Conservation (phyloP, 2,797 vertebrate species). For the Danio albolineatus region DNA sequence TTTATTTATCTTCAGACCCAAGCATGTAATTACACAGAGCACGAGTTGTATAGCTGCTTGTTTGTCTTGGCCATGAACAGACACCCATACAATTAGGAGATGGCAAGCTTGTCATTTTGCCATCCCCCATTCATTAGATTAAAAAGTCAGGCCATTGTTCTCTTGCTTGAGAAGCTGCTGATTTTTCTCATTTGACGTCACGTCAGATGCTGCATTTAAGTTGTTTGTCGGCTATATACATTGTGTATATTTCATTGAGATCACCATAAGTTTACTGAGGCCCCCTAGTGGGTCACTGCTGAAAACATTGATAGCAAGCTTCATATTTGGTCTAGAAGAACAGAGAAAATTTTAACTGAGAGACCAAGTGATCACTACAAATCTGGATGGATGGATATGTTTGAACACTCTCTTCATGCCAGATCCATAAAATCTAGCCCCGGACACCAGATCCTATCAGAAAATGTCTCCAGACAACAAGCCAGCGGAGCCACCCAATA, state of each 20-base stretch:
- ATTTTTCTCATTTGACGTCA: background rate
- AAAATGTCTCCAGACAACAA: too few relatives aligned
- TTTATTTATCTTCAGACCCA: background rate
- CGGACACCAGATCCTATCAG: too few relatives aligned
- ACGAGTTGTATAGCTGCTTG: background rate
- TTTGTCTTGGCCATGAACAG: constrained; percentile 7
- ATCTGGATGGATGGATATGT: too few relatives aligned
- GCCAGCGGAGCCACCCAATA: too few relatives aligned
- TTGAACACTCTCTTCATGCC: too few relatives aligned
- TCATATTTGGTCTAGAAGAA: background rate
- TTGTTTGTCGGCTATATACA: background rate
- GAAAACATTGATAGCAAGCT: background rate
- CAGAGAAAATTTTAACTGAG: too few relatives aligned
- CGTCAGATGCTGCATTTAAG: background rate
- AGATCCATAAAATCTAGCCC: too few relatives aligned
- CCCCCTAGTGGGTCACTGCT: constrained; percentile 6
- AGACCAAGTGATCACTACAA: too few relatives aligned
- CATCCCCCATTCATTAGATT: constrained; percentile 12
- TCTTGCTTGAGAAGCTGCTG: background rate
- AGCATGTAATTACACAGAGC: constrained; percentile 12
- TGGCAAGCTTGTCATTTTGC: constrained; percentile 29
- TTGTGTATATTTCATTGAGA: background rate
- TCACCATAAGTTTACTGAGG: constrained; percentile 6
- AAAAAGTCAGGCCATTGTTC: background rate
- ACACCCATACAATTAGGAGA: constrained; percentile 29